phyloP scores from a whole-genome alignment of 2,113 vertebrate genomes.

The Sturnira hondurensis region DNA sequence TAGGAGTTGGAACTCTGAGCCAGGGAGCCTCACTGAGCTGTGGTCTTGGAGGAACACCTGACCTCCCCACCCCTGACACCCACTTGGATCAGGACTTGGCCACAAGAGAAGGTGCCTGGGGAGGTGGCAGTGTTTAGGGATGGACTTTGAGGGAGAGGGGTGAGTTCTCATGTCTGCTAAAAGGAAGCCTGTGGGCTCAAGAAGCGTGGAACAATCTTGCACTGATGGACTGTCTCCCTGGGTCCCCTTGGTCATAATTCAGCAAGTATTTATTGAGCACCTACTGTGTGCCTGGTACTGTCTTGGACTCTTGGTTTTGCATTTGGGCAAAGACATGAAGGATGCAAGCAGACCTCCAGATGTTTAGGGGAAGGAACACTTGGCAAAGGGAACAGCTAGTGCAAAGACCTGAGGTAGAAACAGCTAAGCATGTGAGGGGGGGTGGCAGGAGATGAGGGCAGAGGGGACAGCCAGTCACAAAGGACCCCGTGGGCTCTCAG shows the following conservation, averaged over 20 bases:
- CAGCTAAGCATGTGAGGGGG: neutral
- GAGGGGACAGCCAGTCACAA: neutral
- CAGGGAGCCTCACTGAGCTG: neutral
- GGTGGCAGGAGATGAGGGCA: neutral
- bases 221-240: accelerated
- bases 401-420: neutral
- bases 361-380: neutral
- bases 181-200: neutral
- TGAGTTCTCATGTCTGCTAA: neutral
- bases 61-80: neutral
- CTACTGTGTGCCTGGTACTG: neutral
- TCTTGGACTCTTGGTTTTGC: neutral
- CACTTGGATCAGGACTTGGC: no score
- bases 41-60: neutral
- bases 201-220: accelerated
- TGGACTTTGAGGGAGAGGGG: neutral
- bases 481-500: neutral
- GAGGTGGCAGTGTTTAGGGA: neutral
- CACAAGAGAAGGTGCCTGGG: neutral
- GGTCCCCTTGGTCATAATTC: accelerated
- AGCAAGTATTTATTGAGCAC: accelerated
- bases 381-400: neutral
- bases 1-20: no score
- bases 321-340: neutral
- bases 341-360: neutral